Evolutionary conservation across 2,113 vertebrate genomes (phyloP).

Genomic region (Coryphaenoides rupestris): DNA sequence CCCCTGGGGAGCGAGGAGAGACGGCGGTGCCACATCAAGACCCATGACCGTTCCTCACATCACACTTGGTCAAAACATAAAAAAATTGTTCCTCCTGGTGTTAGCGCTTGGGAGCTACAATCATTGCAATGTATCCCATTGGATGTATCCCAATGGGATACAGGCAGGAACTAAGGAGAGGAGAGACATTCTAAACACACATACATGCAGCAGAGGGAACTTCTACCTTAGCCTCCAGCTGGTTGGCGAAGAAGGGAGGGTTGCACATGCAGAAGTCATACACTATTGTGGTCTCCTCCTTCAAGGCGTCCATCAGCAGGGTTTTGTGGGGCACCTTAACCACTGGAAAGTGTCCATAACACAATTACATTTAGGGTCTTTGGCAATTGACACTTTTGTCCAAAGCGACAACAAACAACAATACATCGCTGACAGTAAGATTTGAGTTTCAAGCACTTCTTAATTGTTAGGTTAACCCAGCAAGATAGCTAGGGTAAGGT

Average conservation of each 20-base stretch:
- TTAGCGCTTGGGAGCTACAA: too few species aligned
- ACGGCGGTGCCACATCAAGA: constrained; percentile 34
- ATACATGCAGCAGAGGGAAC: neutral
- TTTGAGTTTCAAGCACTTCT: too few species aligned
- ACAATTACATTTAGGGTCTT: too few species aligned
- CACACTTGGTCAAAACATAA: neutral
- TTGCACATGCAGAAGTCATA: constrained; percentile 99
- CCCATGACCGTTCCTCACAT: neutral
- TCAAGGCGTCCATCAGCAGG: constrained; percentile 93
- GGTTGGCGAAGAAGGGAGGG: constrained; percentile 97
- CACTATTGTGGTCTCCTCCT: constrained; percentile 90
- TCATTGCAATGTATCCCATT: too few species aligned
- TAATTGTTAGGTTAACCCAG: too few species aligned
- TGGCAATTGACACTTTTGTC: too few species aligned
- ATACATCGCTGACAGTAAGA: too few species aligned
- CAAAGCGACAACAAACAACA: too few species aligned
- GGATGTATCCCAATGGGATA: too few species aligned
- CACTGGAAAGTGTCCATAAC: too few species aligned
- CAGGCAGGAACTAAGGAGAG: too few species aligned
- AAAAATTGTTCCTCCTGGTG: neutral
- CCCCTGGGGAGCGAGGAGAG: constrained; percentile 73
- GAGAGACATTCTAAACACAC: neutral
- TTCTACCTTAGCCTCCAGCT: constrained; percentile 89
- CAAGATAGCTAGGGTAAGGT: too few species aligned
- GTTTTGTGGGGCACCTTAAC: constrained; percentile 99